Base-by-base conservation (phyloP, 2,113 vertebrate genomes). In the Hippocampus zosterae region DNA sequence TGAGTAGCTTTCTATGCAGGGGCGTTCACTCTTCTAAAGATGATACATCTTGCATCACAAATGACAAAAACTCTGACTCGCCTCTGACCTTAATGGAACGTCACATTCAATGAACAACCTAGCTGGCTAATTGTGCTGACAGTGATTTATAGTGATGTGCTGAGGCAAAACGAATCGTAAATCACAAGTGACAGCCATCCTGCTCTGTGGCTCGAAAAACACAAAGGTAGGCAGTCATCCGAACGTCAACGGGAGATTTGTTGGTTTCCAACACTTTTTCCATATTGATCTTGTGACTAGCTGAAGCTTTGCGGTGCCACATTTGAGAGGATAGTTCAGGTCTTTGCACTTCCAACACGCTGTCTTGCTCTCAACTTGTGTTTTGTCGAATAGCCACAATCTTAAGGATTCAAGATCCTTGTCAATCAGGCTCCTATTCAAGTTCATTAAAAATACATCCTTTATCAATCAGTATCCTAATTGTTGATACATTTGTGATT, bases 181-280 rank as follows among this genome's bases (percentile, higher is more conserved):
- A 91, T 91, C 88, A 88, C 59, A 74, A 70, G 72, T 83, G 89
- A 85, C 88, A 87, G 83, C 76, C 69, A 62, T 82, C 76, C 74
- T 69, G 59, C 62, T 73, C 65, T 62, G 23, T 71, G 44, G 64
- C 79, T 81, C 21, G 50, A 74, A 84, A 6, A 78, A 85, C 67
- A 46, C 3, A 2, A 29, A 73, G 68, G 76, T 72, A 61, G 68
- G 37, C 64, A 69, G 52, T 19, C 65, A 44, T 76, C 66, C 69
- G 29, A 62, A 57, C 0, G 3, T 13, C 62, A 66, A 76, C 37
- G 40, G 50, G 50, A 62, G 70, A 68, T 71, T 70, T 68, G 68
- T 68, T 66, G 66, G 33, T 40, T 52, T 27, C 33, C 61, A 48
- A 19, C 2, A 6, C 15, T 60, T 21, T 42, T 25, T 13, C 21